Conservation (phyloP, 2,797 vertebrate genomes). For the Eleutherodactylus coqui region DNA sequence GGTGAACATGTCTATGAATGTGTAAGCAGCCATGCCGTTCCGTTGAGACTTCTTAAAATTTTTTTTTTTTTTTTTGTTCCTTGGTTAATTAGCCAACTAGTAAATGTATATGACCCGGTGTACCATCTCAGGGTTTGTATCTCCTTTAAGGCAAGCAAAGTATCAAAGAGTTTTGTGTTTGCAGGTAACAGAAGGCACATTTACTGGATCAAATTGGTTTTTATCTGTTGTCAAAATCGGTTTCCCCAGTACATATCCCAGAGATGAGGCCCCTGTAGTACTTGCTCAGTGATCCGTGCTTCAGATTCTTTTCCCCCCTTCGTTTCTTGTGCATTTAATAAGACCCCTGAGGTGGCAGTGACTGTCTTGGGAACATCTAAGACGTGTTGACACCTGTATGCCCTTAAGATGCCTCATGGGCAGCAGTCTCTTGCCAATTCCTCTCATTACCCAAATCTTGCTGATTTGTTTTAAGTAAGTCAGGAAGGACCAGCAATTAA, state of each 20-base stretch:
- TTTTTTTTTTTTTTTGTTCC: background rate
- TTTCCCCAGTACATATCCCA: constrained; percentile 35
- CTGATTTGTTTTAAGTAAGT: constrained; percentile 7
- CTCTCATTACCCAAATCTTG: constrained; percentile 33
- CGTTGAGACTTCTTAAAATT: too few relatives aligned
- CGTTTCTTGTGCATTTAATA: constrained; percentile 38
- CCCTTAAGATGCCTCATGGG: constrained; percentile 41
- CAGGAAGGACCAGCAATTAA: background rate
- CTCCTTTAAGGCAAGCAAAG: constrained; percentile 12
- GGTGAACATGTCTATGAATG: background rate
- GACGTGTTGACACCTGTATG: constrained; percentile 55
- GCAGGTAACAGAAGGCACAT: constrained; percentile 39
- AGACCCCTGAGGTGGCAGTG: constrained; percentile 43
- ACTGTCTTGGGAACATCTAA: constrained; percentile 30
- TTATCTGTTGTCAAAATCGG: constrained; percentile 44
- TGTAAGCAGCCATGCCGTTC: too few relatives aligned
- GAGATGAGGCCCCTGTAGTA: constrained; percentile 49
- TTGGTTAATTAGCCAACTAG: background rate
- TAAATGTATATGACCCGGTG: background rate
- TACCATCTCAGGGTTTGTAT: background rate
- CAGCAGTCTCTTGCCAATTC: background rate
- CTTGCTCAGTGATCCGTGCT: constrained; percentile 39
- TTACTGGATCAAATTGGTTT: constrained; percentile 45
- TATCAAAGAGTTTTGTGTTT: constrained; percentile 21
- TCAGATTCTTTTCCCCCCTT: constrained; percentile 16